Evolutionary conservation across 2,797 vertebrate species (phyloP).

Genomic region (Pelodytes ibericus): DNA sequence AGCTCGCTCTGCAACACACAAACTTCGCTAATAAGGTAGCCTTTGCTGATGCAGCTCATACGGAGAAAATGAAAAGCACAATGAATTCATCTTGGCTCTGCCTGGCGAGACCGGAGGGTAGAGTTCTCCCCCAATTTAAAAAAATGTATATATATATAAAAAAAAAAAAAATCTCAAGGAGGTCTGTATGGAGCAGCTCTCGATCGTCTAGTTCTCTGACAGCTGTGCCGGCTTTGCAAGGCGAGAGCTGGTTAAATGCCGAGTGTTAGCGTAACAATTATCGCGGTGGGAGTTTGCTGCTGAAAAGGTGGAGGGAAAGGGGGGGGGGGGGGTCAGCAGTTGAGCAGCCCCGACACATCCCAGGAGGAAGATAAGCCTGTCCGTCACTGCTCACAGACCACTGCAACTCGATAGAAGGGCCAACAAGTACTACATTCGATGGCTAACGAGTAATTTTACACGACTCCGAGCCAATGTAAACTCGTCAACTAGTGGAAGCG

Average conservation of each 20-base stretch:
- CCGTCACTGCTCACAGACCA: neutral
- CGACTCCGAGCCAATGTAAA: neutral
- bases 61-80: conserved; percentile 62
- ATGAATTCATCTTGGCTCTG: conserved; percentile 48
- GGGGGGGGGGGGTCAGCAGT: conserved; percentile 11
- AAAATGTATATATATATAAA: no score
- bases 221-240: conserved; percentile 50
- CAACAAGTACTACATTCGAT: neutral
- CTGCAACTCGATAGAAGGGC: neutral
- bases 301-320: no score
- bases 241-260: conserved; percentile 48
- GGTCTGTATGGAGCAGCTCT: neutral
- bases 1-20: conserved; percentile 6
- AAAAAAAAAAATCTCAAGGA: conserved; percentile 2
- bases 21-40: conserved; percentile 61
- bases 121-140: neutral
- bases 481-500: neutral
- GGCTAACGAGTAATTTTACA: neutral
- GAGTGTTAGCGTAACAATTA: conserved; percentile 34
- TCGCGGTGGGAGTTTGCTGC: neutral
- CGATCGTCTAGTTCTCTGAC: conserved; percentile 42
- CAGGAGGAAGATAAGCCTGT: accelerated
- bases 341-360: neutral
- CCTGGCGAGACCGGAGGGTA: neutral
- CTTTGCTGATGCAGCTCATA: conserved; percentile 62